phyloP scores from a whole-genome alignment of 2,797 vertebrate genomes.

The Mormyrops boulengeri region DNA sequence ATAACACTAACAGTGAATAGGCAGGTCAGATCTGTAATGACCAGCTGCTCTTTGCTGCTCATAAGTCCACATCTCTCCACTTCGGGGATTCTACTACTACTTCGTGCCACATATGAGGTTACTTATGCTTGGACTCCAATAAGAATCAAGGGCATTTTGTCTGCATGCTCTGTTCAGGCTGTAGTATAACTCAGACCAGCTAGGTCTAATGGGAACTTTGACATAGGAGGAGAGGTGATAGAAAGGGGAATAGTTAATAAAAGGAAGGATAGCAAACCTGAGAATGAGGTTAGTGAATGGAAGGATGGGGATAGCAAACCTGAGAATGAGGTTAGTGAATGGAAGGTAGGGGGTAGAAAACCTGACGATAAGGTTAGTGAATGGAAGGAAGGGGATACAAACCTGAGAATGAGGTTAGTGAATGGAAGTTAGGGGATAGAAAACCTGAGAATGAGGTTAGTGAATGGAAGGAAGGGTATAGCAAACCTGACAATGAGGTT shows the following conservation, averaged over 20 bases:
- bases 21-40: not conserved
- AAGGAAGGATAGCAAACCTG: not conserved
- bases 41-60: not conserved
- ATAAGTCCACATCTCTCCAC: not conserved
- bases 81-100: not conserved
- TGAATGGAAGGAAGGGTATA: no score
- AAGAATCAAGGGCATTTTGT: not conserved
- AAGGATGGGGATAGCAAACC: not conserved
- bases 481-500: no score
- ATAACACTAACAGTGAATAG: not conserved
- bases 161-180: not conserved
- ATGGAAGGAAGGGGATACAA: not conserved
- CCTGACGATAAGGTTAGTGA: not conserved
- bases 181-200: not conserved
- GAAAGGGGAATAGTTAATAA: not conserved
- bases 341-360: not conserved
- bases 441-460: no score
- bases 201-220: not conserved
- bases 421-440: no score
- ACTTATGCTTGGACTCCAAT: not conserved
- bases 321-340: not conserved
- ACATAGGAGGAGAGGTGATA: not conserved
- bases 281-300: not conserved
- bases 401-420: no score
- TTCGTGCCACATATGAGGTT: not conserved